phyloP scores from a whole-genome alignment of 2,888 invertebrate genomes.

The Epinotia brunnichana region DNA sequence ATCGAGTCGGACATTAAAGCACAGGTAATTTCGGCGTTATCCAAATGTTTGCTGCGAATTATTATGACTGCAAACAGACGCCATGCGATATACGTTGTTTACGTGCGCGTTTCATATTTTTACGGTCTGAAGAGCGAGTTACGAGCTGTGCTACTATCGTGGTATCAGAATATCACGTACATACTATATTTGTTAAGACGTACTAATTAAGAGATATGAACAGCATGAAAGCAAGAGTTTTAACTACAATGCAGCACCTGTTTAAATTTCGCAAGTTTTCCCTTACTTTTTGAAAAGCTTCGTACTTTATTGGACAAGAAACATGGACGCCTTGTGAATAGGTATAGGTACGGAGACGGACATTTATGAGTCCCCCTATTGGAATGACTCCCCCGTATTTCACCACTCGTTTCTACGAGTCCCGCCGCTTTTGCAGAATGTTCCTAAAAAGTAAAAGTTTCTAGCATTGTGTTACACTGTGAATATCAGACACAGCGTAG shows the following conservation, averaged over 20 bases:
- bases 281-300: conserved; percentile 3
- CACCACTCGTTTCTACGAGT: conserved; percentile 11
- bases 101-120: conserved; percentile 34
- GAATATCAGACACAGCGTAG: conserved; percentile 3
- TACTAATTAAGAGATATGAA: background rate
- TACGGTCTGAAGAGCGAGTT: conserved; percentile 24
- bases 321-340: background rate
- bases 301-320: conserved; percentile 20
- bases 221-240: conserved; percentile 11
- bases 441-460: background rate
- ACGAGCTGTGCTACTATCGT: conserved; percentile 22
- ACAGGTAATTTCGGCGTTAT: conserved; percentile 46
- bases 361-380: background rate
- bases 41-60: conserved; percentile 41
- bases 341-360: background rate
- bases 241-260: conserved; percentile 11
- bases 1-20: conserved; percentile 45
- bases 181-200: background rate
- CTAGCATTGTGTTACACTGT: background rate
- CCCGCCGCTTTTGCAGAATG: conserved; percentile 1
- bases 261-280: conserved; percentile 1
- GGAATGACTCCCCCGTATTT: conserved; percentile 16
- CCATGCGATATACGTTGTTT: conserved; percentile 20
- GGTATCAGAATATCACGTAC: background rate
- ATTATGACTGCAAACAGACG: conserved; percentile 43